These are phyloP conservation scores for Acanthisitta chloris DNA, from an alignment of 2,113 vertebrate genomes.

Conservation along the genomic window DNA sequence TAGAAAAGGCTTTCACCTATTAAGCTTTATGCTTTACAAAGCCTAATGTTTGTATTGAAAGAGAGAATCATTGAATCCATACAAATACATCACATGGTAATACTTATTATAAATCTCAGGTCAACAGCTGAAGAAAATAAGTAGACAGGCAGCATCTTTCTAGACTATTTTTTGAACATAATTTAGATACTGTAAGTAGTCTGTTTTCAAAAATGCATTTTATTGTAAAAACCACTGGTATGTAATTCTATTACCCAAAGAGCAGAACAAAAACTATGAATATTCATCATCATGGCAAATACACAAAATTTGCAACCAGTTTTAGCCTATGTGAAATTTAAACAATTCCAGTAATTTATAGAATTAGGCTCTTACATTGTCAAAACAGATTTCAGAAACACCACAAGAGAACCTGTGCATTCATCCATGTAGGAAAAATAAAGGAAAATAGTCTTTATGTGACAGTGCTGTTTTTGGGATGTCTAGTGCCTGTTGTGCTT, in stretches of 20 bases:
- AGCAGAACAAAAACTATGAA: neutral
- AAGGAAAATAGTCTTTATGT: slow-evolving; percentile 14
- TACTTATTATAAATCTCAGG: neutral
- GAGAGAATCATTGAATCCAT: neutral
- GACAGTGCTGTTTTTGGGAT: slow-evolving; percentile 23
- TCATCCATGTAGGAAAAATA: neutral
- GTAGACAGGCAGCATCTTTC: neutral
- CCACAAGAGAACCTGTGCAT: neutral
- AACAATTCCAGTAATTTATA: neutral
- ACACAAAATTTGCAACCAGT: neutral
- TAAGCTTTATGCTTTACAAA: neutral
- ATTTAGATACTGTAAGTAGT: neutral
- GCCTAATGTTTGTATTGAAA: neutral
- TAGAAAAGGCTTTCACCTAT: neutral
- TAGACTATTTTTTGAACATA: neutral
- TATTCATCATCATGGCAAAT: neutral
- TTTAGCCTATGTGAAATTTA: neutral
- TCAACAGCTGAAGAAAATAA: neutral
- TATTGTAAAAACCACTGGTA: neutral
- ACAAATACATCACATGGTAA: neutral
- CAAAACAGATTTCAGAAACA: neutral
- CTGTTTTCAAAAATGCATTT: neutral
- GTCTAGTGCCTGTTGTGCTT: neutral
- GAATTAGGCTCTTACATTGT: neutral
- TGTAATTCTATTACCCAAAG: neutral